phyloP scores from a whole-genome alignment of 1,140 invertebrate species.

The Halyomorpha halys region DNA sequence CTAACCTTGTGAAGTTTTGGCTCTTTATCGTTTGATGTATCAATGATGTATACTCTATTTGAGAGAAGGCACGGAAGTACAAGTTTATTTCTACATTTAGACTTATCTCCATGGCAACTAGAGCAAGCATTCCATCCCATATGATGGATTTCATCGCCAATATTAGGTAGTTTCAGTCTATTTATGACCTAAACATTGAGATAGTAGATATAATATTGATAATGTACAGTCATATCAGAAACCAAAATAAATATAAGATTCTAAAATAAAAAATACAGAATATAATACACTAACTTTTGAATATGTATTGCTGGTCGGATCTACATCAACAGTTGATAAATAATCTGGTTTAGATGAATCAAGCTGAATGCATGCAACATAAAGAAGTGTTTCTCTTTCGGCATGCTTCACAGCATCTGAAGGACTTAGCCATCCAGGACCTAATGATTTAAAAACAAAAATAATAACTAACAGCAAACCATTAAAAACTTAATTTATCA shows the following conservation, averaged over 20 bases:
- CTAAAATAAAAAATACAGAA: not conserved
- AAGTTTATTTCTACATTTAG: conserved; percentile 59
- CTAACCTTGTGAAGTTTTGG: conserved; percentile 53
- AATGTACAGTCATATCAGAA: no score
- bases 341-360: conserved; percentile 68
- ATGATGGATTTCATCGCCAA: conserved; percentile 87
- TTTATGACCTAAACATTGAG: conserved; percentile 63
- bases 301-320: conserved; percentile 77
- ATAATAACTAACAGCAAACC: no score
- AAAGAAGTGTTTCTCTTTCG: conserved; percentile 66
- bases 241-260: no score
- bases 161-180: conserved; percentile 62
- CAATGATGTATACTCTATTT: conserved; percentile 76
- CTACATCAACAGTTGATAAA: conserved; percentile 83
- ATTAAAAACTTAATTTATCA: no score
- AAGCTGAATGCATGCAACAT: conserved; percentile 72
- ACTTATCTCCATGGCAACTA: conserved; percentile 62
- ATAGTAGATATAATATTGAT: no score
- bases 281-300: conserved; percentile 51
- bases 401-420: conserved; percentile 71
- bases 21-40: conserved; percentile 58
- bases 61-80: conserved; percentile 74
- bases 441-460: no score
- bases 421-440: conserved; percentile 56
- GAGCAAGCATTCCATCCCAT: conserved; percentile 94